Base-by-base conservation (phyloP, 1,140 invertebrate species). In the Drosophila parvula region DNA sequence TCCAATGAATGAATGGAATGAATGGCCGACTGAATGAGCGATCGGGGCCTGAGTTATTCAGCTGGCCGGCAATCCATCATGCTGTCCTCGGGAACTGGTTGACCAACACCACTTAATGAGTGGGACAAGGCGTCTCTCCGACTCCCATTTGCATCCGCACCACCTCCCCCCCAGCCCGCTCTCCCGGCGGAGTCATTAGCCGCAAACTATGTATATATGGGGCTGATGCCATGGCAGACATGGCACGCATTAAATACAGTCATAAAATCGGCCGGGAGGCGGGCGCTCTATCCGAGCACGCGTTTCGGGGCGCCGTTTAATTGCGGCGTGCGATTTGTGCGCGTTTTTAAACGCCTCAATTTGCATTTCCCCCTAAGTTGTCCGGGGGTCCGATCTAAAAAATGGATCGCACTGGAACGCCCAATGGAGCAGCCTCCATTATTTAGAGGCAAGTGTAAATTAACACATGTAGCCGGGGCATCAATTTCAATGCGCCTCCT, bases 261-360 rank as follows among this genome's bases (percentile, higher is more conserved):
- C 79, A 65, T 82, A 78, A 81, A 82, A 78, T 22, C 51, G 22
- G 30, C 38, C 43, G 44, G 57, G 63, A 69, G 58, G 63, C 69
- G 55, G 45, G n/a, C 11, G n/a, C 11, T 45, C 43, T 36, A 60
- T 55, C 59, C 60, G 28, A 48, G 18, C 69, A 61, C 48, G 63
- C 61, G 81, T 62, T 75, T 76, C 44, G 78, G 63, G 79, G 82
- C 83, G 82, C 79, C 82, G 62, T 76, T 86, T 85, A 88, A 88
- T 85, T 71, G 79, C 63, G 32, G 51, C 64, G 5, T 48, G 71
- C 64, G 71, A 60, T 79, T 75, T 55, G 28, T 27, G 18, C 44
- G 79, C 77, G 78, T 51, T 59, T 80, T 77, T 80, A 79, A 83
- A 69, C 73, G 81, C 73, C 83, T 81, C 61, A 77, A 71, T 78